A percentile compares a stretch with the other conserved stretches of the same genome.
Conservation (phyloP, 2,888 invertebrate genomes). For the Agonopterix subpropinquella region DNA sequence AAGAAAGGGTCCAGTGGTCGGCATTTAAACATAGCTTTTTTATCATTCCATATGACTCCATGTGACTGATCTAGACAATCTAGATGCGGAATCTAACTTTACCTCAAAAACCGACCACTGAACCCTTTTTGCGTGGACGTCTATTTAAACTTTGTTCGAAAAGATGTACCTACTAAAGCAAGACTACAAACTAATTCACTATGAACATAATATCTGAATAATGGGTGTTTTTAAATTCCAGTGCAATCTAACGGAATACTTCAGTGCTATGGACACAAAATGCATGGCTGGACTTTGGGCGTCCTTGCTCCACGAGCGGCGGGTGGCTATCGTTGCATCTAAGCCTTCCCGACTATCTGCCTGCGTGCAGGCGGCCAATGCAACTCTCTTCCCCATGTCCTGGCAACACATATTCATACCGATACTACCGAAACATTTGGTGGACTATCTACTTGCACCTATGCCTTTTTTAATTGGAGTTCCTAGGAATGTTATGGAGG, state of each 20-base stretch:
- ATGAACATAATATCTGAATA: neutral
- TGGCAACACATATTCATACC: slow-evolving; percentile 99
- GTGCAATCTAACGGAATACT: slow-evolving; percentile 98
- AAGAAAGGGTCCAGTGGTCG: too few species aligned
- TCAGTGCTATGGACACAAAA: slow-evolving; percentile 95
- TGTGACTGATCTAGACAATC: too few species aligned
- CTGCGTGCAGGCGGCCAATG: slow-evolving; percentile 94
- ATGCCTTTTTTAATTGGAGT: slow-evolving; percentile 99
- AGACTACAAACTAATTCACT: too few species aligned
- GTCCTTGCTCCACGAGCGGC: slow-evolving; percentile 94
- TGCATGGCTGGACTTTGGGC: slow-evolving; percentile 98
- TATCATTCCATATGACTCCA: too few species aligned
- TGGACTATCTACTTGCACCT: slow-evolving; percentile 94
- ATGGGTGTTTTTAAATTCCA: slow-evolving; percentile 52
- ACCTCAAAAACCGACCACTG: too few species aligned
- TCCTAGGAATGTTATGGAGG: slow-evolving; percentile 88
- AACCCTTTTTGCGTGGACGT: too few species aligned
- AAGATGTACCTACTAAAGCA: too few species aligned
- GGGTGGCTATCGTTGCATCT: slow-evolving; percentile 94
- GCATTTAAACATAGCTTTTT: too few species aligned
- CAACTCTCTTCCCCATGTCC: slow-evolving; percentile 97
- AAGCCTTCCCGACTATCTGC: slow-evolving; percentile 93
- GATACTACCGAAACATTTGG: slow-evolving; percentile 90
- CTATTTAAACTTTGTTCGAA: too few species aligned
- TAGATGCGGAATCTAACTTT: too few species aligned